These are phyloP conservation scores for Heliconius erato DNA, from an alignment of 2,888 invertebrate species.

Conservation along the genomic window DNA sequence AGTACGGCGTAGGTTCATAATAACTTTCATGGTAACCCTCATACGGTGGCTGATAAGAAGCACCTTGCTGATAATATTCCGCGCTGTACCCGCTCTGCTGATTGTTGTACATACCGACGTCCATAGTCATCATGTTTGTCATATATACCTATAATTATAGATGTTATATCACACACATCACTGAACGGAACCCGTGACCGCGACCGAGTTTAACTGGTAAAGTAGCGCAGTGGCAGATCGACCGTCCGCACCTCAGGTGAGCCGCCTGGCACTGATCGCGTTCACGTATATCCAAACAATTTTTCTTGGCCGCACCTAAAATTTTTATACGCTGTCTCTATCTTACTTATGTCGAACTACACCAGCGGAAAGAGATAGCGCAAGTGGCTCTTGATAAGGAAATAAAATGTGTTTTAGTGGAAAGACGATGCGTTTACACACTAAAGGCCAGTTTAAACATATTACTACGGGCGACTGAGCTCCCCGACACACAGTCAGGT, in stretches of 20 bases:
- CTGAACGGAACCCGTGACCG: conserved; percentile 57
- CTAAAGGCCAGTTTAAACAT: conserved; percentile 59
- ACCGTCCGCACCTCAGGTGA: conserved; percentile 76
- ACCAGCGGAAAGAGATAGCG: conserved; percentile 64
- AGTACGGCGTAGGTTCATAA: conserved; percentile 82
- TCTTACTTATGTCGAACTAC: conserved; percentile 57
- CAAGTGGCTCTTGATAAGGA: conserved; percentile 72
- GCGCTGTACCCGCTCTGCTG: conserved; percentile 86
- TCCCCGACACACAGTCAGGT: conserved; percentile 69
- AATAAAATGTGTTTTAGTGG: conserved; percentile 67
- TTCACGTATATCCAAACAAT: conserved; percentile 63
- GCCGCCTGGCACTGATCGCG: conserved; percentile 76
- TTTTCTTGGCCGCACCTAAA: conserved; percentile 78
- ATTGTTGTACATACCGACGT: conserved; percentile 92
- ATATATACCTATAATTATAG: conserved; percentile 59
- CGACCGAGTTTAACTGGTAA: conserved; percentile 54
- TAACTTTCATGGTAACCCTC: conserved; percentile 81
- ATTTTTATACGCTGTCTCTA: conserved; percentile 67
- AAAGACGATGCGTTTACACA: conserved; percentile 60
- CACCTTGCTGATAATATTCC: conserved; percentile 84
- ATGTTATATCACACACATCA: conserved; percentile 79
- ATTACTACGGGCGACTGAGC: conserved; percentile 63
- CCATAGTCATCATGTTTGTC: conserved; percentile 91
- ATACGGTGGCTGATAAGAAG: conserved; percentile 76
- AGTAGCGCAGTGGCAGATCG: conserved; percentile 59